Evolutionary conservation across 2,113 vertebrate genomes (phyloP).

Genomic region (Pardalotus punctatus): DNA sequence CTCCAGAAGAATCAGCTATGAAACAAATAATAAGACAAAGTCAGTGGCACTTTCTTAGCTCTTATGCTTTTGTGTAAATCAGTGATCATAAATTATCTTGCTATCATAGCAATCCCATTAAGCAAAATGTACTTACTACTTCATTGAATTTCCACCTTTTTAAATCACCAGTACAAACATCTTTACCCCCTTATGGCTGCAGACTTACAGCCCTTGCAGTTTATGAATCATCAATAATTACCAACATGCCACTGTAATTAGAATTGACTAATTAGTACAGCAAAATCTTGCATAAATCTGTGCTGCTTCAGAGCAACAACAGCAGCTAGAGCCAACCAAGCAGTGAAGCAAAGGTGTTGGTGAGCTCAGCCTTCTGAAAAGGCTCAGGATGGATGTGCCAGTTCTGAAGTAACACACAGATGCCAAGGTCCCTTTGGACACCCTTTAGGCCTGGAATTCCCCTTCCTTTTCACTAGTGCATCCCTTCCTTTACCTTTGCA

Average conservation of each 20-base stretch:
- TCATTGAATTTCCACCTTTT: background rate
- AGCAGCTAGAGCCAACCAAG: background rate
- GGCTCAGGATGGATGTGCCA: background rate
- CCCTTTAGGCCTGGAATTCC: background rate
- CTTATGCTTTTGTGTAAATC: background rate
- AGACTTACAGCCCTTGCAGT: background rate
- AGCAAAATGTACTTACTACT: background rate
- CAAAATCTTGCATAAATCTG: background rate
- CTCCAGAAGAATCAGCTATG: background rate
- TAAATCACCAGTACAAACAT: background rate
- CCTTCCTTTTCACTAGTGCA: background rate
- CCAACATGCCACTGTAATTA: background rate
- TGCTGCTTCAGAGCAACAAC: background rate
- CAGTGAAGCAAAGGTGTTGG: background rate
- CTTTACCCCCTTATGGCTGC: background rate
- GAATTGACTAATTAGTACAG: background rate
- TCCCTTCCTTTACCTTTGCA: background rate
- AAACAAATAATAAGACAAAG: background rate
- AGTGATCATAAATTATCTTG: background rate
- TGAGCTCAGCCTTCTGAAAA: background rate
- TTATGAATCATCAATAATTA: background rate
- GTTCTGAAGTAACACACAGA: background rate
- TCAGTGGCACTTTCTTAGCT: background rate
- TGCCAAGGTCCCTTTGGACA: background rate
- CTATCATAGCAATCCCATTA: background rate